Conservation (phyloP, 2,888 invertebrate species). For the Caenorhabditis sp. region DNA sequence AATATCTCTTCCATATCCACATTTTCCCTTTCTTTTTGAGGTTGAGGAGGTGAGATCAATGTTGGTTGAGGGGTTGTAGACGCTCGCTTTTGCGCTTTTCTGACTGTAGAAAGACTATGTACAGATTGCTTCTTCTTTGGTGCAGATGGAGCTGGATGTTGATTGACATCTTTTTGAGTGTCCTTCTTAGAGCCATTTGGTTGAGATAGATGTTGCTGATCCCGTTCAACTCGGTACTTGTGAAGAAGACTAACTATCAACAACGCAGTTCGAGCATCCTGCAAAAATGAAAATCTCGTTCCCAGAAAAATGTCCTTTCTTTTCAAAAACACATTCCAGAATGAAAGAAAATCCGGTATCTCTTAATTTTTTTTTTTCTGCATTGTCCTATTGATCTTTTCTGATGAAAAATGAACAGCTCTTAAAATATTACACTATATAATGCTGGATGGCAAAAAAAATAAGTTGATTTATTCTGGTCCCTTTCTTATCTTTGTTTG, state of each 20-base stretch:
- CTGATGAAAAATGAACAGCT: too few species aligned
- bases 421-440: too few species aligned
- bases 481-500: background rate
- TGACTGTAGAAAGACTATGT: background rate
- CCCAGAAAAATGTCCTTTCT: too few species aligned
- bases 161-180: too few species aligned
- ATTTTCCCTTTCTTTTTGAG: constrained; percentile 18
- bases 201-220: constrained; percentile 6
- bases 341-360: too few species aligned
- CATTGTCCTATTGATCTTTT: too few species aligned
- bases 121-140: background rate
- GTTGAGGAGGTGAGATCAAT: background rate
- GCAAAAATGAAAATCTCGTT: constrained; percentile 15
- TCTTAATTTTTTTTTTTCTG: too few species aligned
- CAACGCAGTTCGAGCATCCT: constrained; percentile 64
- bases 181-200: too few species aligned
- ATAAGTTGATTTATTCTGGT: background rate
- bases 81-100: background rate
- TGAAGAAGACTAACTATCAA: constrained; percentile 67
- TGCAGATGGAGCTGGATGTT: background rate
- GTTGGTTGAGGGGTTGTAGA: background rate
- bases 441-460: too few species aligned
- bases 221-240: constrained; percentile 49
- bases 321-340: too few species aligned
- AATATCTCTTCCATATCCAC: constrained; percentile 70